Conservation (phyloP, 2,797 vertebrate genomes). For the Trachops cirrhosus region DNA sequence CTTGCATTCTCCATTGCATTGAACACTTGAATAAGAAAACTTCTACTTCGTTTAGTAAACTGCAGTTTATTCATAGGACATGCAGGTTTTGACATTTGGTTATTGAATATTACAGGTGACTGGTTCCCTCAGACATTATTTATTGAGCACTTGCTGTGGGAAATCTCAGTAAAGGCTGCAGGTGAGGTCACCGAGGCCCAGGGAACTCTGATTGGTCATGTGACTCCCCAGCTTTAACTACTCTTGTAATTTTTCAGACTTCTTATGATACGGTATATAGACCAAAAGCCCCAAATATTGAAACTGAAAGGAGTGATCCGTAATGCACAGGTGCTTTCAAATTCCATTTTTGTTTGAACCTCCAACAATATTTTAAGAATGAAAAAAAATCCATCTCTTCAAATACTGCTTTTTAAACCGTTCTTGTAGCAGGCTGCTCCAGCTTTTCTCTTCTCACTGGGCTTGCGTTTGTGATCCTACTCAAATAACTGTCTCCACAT, state of each 20-base stretch:
- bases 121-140: background rate
- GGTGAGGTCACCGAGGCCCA: background rate
- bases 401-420: background rate
- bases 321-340: background rate
- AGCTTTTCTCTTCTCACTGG: background rate
- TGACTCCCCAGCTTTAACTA: background rate
- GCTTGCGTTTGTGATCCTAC: background rate
- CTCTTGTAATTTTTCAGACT: background rate
- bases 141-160: background rate
- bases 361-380: background rate
- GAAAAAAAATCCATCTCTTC: constrained; percentile 52
- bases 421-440: background rate
- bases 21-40: background rate
- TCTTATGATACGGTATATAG: background rate
- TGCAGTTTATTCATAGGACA: background rate
- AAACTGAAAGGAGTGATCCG: background rate
- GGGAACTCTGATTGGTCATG: background rate
- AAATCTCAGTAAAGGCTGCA: background rate
- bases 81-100: background rate
- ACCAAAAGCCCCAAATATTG: background rate
- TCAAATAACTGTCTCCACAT: background rate
- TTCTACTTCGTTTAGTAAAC: background rate
- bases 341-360: background rate
- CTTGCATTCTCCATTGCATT: background rate
- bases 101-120: background rate